phyloP scores from a whole-genome alignment of 2,113 vertebrate genomes.

The Rhinolophus ferrumequinum region DNA sequence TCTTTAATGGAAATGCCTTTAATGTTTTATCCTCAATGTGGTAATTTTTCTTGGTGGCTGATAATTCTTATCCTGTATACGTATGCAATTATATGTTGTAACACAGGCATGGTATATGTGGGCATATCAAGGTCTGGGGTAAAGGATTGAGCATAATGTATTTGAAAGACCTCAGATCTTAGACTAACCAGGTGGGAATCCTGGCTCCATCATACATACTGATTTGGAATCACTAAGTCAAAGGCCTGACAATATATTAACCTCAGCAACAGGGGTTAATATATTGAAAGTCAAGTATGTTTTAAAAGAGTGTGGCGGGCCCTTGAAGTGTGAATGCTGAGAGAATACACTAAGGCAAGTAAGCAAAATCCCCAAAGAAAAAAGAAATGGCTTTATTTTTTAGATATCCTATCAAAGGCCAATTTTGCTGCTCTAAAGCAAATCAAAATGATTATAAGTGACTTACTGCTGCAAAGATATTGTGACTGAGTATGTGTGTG shows the following conservation, averaged over 20 bases:
- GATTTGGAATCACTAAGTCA: not conserved
- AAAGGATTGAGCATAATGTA: not conserved
- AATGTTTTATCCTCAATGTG: not conserved
- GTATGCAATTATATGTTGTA: not conserved
- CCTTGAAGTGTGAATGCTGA: not conserved
- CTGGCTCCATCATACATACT: not conserved
- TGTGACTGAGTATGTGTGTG: not conserved
- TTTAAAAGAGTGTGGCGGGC: not conserved
- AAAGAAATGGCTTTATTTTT: slow-evolving; percentile 9
- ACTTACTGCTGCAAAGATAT: not conserved
- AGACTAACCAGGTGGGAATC: not conserved
- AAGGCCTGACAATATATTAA: not conserved
- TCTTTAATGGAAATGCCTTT: not conserved
- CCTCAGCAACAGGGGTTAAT: not conserved
- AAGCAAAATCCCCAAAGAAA: not conserved
- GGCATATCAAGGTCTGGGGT: not conserved
- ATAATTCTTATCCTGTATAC: not conserved
- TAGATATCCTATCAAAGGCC: not conserved
- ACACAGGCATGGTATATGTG: not conserved
- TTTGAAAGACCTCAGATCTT: slow-evolving; percentile 6
- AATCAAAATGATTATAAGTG: not conserved
- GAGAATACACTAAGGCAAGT: not conserved
- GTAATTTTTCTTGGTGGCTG: not conserved
- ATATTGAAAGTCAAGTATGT: not conserved
- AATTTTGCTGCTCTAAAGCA: slow-evolving; percentile 29